phyloP scores from a whole-genome alignment of 2,113 vertebrate species.

The Gymnarchus niloticus region DNA sequence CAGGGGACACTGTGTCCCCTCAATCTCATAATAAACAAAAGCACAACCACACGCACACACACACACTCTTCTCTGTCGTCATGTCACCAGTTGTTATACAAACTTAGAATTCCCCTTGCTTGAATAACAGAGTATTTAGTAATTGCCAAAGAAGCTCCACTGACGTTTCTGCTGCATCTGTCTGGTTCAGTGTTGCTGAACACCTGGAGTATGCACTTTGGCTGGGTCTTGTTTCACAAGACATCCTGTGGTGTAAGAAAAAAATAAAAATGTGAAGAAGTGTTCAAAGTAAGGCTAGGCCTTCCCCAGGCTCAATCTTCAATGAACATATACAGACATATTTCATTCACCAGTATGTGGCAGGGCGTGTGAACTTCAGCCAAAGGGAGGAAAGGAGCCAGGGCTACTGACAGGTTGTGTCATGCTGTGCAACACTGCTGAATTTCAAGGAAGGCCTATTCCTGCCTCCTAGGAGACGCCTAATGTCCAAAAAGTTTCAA shows the following conservation, averaged over 20 bases:
- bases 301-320: not conserved
- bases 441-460: not conserved
- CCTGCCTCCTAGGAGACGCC: not conserved
- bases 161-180: not conserved
- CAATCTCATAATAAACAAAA: too few relatives aligned
- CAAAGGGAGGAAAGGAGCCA: not conserved
- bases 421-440: not conserved
- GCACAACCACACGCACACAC: not conserved
- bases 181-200: not conserved
- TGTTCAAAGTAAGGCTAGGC: not conserved
- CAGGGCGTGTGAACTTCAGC: not conserved
- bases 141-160: not conserved
- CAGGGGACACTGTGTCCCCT: not conserved
- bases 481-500: not conserved
- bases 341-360: not conserved
- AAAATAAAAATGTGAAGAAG: not conserved
- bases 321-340: not conserved
- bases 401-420: not conserved
- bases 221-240: not conserved
- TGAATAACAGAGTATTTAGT: not conserved
- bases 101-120: not conserved
- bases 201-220: not conserved
- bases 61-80: not conserved
- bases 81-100: not conserved
- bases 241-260: not conserved